Percentiles rank a stretch among this genome's conserved stretches.
Conservation (phyloP, 1,140 invertebrate genomes). For the Habropoda laboriosa region DNA sequence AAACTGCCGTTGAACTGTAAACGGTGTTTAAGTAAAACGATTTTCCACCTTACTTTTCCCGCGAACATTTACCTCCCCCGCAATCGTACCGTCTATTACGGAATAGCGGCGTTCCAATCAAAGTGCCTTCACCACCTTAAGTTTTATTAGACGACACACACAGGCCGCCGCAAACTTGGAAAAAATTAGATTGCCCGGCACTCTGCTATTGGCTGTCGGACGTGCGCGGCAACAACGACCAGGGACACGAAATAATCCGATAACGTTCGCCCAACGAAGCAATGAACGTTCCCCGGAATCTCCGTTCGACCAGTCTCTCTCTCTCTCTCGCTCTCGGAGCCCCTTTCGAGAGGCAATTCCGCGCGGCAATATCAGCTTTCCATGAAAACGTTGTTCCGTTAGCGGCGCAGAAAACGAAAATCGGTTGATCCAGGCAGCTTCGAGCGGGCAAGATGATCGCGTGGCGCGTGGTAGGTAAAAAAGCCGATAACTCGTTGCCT, state of each 20-base stretch:
- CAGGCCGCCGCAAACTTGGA: neutral
- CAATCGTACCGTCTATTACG: no score
- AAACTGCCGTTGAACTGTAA: no score
- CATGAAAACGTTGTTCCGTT: constrained; percentile 4
- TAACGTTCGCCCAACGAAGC: neutral
- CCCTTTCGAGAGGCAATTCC: constrained; percentile 19
- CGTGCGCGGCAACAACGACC: neutral
- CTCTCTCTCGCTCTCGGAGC: no score
- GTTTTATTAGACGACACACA: no score
- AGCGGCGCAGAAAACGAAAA: neutral
- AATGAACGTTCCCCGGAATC: constrained; percentile 16
- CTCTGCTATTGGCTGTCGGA: no score
- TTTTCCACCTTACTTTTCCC: no score
- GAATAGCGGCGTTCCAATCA: no score
- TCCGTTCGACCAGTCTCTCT: neutral
- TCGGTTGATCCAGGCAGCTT: neutral
- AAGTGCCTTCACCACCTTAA: no score
- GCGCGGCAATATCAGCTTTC: constrained; percentile 18
- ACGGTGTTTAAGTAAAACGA: no score
- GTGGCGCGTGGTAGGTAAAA: constrained; percentile 18
- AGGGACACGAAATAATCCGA: constrained; percentile 21
- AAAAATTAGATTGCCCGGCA: neutral
- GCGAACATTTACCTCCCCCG: no score
- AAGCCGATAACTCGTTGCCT: constrained; percentile 34
- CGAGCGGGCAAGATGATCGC: neutral